phyloP scores from a whole-genome alignment of 1,140 invertebrate genomes.

The Argopecten irradians region DNA sequence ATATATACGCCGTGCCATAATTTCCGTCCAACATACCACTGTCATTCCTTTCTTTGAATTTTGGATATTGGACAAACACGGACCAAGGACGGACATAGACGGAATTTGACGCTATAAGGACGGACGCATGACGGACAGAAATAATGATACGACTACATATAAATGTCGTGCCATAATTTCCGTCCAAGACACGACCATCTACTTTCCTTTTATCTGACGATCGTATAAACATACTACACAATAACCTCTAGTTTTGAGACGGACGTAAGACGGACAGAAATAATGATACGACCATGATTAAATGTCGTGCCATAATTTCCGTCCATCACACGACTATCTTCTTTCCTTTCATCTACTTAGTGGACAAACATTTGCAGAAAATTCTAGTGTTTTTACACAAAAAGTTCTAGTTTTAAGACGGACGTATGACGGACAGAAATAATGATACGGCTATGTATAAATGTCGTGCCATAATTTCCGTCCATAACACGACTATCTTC shows the following conservation, averaged over 20 bases:
- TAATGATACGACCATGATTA: neutral
- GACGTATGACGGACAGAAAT: too few relatives aligned
- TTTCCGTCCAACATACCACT: too few relatives aligned
- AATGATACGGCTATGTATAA: too few relatives aligned
- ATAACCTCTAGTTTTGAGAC: neutral
- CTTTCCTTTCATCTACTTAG: too few relatives aligned
- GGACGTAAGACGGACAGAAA: neutral
- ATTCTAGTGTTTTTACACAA: too few relatives aligned
- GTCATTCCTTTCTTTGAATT: too few relatives aligned
- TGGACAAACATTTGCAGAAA: too few relatives aligned
- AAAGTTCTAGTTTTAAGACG: too few relatives aligned
- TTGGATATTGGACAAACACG: too few relatives aligned
- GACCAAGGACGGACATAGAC: neutral
- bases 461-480: too few relatives aligned
- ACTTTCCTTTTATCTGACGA: neutral
- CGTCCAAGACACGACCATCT: neutral
- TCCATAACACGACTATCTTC: too few relatives aligned
- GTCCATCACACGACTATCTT: neutral
- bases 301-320: slow-evolving; percentile 7
- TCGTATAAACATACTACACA: neutral
- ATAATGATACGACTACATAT: neutral
- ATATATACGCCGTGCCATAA: too few relatives aligned
- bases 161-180: neutral
- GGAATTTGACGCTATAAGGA: neutral
- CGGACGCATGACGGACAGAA: neutral